phyloP scores from a whole-genome alignment of 2,113 vertebrate genomes.

The Suricata suricatta region DNA sequence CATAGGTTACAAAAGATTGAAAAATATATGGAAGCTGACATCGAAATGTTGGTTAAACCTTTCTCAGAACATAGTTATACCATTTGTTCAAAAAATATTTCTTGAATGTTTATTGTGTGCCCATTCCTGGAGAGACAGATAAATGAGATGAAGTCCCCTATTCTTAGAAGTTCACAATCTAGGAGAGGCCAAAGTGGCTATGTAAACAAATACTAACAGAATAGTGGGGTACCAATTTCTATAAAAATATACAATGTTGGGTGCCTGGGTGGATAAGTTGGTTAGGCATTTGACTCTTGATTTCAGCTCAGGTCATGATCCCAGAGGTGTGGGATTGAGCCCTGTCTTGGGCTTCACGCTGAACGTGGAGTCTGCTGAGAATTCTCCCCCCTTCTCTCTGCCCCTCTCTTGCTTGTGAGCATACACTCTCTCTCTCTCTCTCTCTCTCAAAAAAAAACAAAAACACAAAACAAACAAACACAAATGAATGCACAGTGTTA shows the following conservation, averaged over 20 bases:
- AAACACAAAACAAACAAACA: too few species aligned
- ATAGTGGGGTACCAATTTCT: neutral
- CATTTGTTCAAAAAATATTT: conserved; percentile 36
- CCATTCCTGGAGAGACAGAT: neutral
- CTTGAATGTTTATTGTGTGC: neutral
- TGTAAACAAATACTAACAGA: neutral
- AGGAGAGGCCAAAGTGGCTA: neutral
- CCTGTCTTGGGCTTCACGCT: too few species aligned
- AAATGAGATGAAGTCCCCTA: conserved; percentile 37
- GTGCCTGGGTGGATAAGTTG: too few species aligned
- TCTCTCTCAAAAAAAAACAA: too few species aligned
- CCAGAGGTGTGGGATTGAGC: too few species aligned
- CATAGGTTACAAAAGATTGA: neutral
- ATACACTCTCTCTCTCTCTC: too few species aligned
- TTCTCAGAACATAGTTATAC: neutral
- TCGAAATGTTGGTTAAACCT: neutral
- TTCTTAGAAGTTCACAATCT: neutral
- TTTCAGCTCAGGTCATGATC: too few species aligned
- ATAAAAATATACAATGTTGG: neutral
- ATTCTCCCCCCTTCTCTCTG: too few species aligned
- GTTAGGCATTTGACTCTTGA: too few species aligned
- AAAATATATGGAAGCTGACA: neutral
- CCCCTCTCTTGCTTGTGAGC: too few species aligned
- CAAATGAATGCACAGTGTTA: too few species aligned
- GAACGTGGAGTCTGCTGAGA: too few species aligned